These are phyloP conservation scores for Lissonota sp. DNA, from an alignment of 2,888 invertebrate genomes.

Conservation along the genomic window DNA sequence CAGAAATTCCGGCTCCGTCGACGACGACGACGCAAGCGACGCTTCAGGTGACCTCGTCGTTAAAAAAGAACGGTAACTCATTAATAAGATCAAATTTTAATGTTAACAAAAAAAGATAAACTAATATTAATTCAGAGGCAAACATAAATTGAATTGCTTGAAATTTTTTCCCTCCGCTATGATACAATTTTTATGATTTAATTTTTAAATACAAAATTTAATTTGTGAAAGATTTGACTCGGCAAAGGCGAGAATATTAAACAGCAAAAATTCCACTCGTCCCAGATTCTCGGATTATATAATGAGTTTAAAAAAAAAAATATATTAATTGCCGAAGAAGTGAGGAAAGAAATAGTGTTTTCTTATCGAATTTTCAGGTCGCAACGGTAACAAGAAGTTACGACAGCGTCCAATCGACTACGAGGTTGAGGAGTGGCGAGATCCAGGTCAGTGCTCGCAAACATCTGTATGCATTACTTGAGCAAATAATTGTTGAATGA, in stretches of 20 bases:
- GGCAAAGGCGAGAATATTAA: too few relatives aligned
- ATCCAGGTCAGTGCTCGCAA: constrained; percentile 86
- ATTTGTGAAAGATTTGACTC: too few relatives aligned
- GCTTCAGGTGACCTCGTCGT: constrained; percentile 86
- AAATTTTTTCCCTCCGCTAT: too few relatives aligned
- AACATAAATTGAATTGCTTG: too few relatives aligned
- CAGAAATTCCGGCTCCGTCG: constrained; percentile 95
- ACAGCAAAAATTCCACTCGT: too few relatives aligned
- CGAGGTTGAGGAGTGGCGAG: constrained; percentile 91
- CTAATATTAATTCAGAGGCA: too few relatives aligned
- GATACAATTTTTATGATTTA: too few relatives aligned
- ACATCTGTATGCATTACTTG: too few relatives aligned
- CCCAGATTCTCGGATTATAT: neutral
- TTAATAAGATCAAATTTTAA: too few relatives aligned
- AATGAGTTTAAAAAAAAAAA: neutral
- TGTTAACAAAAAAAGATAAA: too few relatives aligned
- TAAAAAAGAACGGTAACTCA: constrained; percentile 88
- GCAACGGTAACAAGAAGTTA: constrained; percentile 86
- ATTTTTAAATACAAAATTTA: too few relatives aligned
- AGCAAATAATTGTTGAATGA: constrained; percentile 64
- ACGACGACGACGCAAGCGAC: constrained; percentile 88
- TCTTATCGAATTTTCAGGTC: constrained; percentile 82
- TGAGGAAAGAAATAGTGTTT: constrained; percentile 20
- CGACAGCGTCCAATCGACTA: constrained; percentile 86
- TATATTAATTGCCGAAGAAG: too few relatives aligned